Percentiles rank a stretch among this genome's conserved stretches.
These are phyloP conservation scores for Diarsia mendica DNA, from an alignment of 2,888 invertebrate genomes.

Conservation along the genomic window DNA sequence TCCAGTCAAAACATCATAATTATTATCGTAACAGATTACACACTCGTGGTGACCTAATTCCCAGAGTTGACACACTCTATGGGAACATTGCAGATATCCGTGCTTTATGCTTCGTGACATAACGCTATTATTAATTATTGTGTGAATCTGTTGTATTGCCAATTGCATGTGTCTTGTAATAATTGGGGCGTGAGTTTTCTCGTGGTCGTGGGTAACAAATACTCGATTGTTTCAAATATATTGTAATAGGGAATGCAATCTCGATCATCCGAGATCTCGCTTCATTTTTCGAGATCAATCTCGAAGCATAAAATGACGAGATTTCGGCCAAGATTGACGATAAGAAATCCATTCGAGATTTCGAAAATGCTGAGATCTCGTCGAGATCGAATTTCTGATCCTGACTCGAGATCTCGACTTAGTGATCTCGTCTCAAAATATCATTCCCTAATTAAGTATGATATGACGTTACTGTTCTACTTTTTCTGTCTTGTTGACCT, in stretches of 20 bases:
- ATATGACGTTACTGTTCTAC: neutral
- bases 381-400: no score
- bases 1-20: conserved; percentile 1
- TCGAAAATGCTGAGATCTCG: no score
- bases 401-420: no score
- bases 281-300: no score
- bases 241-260: no score
- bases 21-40: conserved; percentile 26
- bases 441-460: no score
- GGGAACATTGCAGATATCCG: conserved; percentile 44
- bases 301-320: no score
- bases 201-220: neutral
- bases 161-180: conserved; percentile 1
- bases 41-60: conserved; percentile 44
- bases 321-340: no score
- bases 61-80: conserved; percentile 33
- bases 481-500: neutral
- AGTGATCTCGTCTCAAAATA: no score
- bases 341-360: no score
- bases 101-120: conserved; percentile 33
- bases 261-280: no score
- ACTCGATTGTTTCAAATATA: conserved; percentile 8
- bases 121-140: conserved; percentile 48
- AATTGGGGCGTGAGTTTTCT: conserved; percentile 23
- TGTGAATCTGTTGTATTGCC: conserved; percentile 34